A percentile compares a stretch with the other conserved stretches of the same genome.
These are phyloP conservation scores for Chrysodeixis includens DNA, from an alignment of 2,888 invertebrate genomes.

Conservation along the genomic window DNA sequence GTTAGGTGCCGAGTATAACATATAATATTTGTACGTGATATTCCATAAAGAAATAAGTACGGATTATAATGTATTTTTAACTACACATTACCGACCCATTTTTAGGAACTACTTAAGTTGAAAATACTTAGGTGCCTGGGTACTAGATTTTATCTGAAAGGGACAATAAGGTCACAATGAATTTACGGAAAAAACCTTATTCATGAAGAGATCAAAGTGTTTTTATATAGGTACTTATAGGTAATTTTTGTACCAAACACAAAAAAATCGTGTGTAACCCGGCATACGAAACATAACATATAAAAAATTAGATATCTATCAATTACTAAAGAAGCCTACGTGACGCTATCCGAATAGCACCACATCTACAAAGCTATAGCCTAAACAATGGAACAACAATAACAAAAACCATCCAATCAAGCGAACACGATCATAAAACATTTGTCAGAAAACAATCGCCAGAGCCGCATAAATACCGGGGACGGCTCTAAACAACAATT, in stretches of 20 bases:
- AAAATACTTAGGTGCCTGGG: not conserved
- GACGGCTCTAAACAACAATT: constrained; percentile 40
- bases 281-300: no score
- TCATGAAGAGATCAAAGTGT: no score
- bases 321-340: no score
- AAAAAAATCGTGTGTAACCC: no score
- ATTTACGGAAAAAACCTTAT: no score
- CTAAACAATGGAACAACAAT: constrained; percentile 28
- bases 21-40: not conserved
- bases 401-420: constrained; percentile 36
- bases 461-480: constrained; percentile 31
- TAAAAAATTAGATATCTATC: no score
- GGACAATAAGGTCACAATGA: no score
- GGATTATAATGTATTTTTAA: not conserved
- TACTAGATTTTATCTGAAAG: no score
- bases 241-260: no score
- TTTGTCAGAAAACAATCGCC: constrained; percentile 42
- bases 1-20: not conserved
- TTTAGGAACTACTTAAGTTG: not conserved
- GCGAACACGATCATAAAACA: constrained; percentile 34
- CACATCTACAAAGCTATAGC: constrained; percentile 13
- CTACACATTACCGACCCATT: not conserved
- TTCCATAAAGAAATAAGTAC: not conserved
- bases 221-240: no score
- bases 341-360: not conserved